Base-by-base conservation (phyloP, 2,797 vertebrate species). In the Enteromius paludinosus region DNA sequence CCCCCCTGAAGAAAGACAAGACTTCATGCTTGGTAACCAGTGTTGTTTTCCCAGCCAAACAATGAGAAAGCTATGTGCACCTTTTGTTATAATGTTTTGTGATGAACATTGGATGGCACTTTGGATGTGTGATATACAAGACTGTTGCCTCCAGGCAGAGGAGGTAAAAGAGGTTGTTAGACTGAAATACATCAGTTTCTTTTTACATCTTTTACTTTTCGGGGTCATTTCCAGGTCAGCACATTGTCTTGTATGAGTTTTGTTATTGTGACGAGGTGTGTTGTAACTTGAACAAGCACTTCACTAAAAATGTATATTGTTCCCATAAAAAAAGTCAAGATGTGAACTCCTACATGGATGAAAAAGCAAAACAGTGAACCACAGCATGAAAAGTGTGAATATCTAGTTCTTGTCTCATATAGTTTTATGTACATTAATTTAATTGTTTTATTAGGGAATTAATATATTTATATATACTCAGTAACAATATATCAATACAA, bases 21-120 rank as follows among this genome's bases (percentile, higher is more conserved):
- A 45, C 18, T 30, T 5, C 47, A 38, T 12, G 6, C 70, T 83
- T 74, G 61, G n/a, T 43, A 47, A 66, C 35, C 30, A 71, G 33
- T 59, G 69, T 81, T 73, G 20, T 73, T 76, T 33, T 9, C 68
- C 41, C 38, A 79, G 41, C 14, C 70, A 18, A 84, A 82, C 73
- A 69, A 69, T 86, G 64, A 2, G 61, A 74, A 78, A 49, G 78
- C 25, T 68, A 35, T 52, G n/a, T 3, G 1, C 61, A 17, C 0
- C 68, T 45, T 70, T 65, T 35, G 23, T 52, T 70, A 14, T 18
- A 35, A 70, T 61, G 74, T 43, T 74, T 83, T 83, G 78, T 76
- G 52, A 45, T 80, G 5, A 64, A 76, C 47, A 74, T 4, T 38
- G 59, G 15, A n/a, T 73, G 45, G 28, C 23, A 45, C 33, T 75